These are phyloP conservation scores for Drosophila takahashii DNA, from an alignment of 1,140 invertebrate species.

Conservation along the genomic window DNA sequence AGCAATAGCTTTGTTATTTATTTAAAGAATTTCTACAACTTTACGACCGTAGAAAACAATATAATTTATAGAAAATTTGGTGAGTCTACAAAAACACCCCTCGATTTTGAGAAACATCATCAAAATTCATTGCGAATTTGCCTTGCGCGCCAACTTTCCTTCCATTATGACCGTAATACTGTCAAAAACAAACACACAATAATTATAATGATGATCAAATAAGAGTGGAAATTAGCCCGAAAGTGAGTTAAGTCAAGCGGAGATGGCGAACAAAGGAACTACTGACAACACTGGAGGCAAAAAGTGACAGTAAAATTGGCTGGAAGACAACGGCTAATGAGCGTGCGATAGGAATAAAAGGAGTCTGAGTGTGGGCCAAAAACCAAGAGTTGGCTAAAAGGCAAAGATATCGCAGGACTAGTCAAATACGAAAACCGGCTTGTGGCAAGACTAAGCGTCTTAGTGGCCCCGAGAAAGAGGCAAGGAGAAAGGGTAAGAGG, in stretches of 20 bases:
- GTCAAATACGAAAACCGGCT: constrained; percentile 43
- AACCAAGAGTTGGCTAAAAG: constrained; percentile 16
- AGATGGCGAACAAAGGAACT: constrained; percentile 28
- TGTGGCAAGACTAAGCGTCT: constrained; percentile 43
- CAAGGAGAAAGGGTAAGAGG: constrained; percentile 7
- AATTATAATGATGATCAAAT: constrained; percentile 48
- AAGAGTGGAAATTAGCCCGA: constrained; percentile 25
- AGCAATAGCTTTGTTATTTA: too few species aligned
- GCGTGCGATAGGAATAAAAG: constrained; percentile 10
- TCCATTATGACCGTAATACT: constrained; percentile 18
- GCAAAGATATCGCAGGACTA: constrained; percentile 15
- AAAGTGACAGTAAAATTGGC: constrained; percentile 46
- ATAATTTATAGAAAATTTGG: too few species aligned
- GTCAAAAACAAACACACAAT: constrained; percentile 30
- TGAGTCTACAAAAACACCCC: too few species aligned
- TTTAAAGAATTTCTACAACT: too few species aligned
- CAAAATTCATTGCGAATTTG: constrained; percentile 16
- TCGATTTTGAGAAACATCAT: not conserved
- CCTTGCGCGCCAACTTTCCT: not conserved
- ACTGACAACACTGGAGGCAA: constrained; percentile 25
- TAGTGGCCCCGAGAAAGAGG: constrained; percentile 8
- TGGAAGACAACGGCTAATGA: constrained; percentile 53
- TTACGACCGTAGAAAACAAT: too few species aligned
- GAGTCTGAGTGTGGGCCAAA: constrained; percentile 3
- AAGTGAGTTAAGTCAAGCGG: constrained; percentile 29